These are phyloP conservation scores for Delphinapterus leucas DNA, from an alignment of 2,113 vertebrate species.

Conservation along the genomic window DNA sequence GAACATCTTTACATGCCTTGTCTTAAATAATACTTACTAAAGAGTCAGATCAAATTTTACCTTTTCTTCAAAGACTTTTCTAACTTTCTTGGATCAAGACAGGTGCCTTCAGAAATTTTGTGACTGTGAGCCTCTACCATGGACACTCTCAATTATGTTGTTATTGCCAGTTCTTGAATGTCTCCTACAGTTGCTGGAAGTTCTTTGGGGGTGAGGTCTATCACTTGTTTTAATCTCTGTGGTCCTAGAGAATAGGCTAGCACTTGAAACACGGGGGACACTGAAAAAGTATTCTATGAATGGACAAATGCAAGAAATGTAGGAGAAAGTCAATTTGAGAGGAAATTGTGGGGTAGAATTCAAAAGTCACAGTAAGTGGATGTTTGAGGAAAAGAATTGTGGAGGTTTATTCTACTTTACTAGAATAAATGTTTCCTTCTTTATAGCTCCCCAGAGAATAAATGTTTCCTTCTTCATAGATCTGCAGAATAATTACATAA, in stretches of 20 bases:
- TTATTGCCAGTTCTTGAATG: background rate
- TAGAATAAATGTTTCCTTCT: background rate
- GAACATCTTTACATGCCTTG: background rate
- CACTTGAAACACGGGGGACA: background rate
- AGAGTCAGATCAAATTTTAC: constrained; percentile 53
- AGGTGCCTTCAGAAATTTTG: background rate
- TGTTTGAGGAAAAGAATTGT: background rate
- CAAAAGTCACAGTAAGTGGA: background rate
- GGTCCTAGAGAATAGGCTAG: background rate
- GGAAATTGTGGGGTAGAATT: background rate
- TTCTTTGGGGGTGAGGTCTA: background rate
- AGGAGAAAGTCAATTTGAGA: background rate
- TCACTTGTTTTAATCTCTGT: background rate
- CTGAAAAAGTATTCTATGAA: background rate
- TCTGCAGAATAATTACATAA: background rate
- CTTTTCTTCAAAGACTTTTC: background rate
- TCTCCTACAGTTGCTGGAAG: background rate
- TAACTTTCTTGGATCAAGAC: background rate
- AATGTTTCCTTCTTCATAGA: background rate
- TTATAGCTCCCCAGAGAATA: background rate
- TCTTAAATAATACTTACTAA: background rate
- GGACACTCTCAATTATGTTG: background rate
- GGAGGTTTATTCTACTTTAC: background rate
- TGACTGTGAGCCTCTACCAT: background rate
- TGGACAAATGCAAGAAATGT: background rate